Base-by-base conservation (phyloP, 1,140 invertebrate species). In the Cyclina sinensis region DNA sequence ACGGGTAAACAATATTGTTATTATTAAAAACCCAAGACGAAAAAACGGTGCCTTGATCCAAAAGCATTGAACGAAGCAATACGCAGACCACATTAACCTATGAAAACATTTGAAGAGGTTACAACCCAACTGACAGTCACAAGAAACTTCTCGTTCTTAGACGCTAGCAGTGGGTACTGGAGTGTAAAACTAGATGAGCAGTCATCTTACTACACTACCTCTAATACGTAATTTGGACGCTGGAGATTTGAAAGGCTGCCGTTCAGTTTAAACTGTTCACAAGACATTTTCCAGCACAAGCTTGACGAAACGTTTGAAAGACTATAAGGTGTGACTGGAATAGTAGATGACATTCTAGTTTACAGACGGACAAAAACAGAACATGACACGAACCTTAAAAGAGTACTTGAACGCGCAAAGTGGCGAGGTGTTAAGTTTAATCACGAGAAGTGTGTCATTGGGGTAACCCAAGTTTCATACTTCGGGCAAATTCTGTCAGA, bases 31-130 rank as follows among this genome's bases (percentile, higher is more conserved):
- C 90, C 74, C 24, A 82, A 88, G 57, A 78, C 89, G 51, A 94
- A 93, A 46, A 86, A 94, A 57, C 70, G 96, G n/a, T 96, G 96
- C 91, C 80, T 96, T n/a, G 96, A 96, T 93, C 96, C 96, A 1
- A 92, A 89, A 65, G 93, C 96, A 54, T 91, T 96, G 79, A 96
- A 96, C 92, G 93, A 93, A 78, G 92, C 89, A 65, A 95, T 96
- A 18, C 95, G 94, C 91, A 88, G 95, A 74, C 46, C 70, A 51
- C 87, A 88, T 43, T 90, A 90, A 46, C 32, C 76, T 5, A 43
- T 90, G 21, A 89, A 78, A 21, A 90, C 92, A 27, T 18, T 88
- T 27, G 90, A 91, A 39, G 88, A 91, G 9, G 68, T 89, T 24
- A 85, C 79, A 48, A 16, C 76, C 76, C 76, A 86, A 65, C 30